A percentile compares a stretch with the other conserved stretches of the same genome.
Conservation (phyloP, 2,113 vertebrate genomes). For the Cisticola juncidis region DNA sequence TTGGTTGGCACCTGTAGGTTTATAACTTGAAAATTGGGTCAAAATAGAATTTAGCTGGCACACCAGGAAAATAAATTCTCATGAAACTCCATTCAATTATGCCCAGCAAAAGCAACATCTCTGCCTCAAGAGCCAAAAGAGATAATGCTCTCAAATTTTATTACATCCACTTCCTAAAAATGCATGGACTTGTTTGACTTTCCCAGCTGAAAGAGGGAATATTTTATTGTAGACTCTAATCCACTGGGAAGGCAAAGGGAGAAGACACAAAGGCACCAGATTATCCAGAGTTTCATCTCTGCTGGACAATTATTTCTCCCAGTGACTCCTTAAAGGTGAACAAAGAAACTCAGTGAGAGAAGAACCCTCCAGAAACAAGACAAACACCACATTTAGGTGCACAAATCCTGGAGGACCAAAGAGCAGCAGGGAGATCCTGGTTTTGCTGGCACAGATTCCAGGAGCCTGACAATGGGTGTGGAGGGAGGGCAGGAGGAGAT, state of each 20-base stretch:
- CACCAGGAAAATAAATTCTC: neutral
- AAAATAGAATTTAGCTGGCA: neutral
- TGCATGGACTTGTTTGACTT: neutral
- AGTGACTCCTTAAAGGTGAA: neutral
- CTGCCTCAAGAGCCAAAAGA: neutral
- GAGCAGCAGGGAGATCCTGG: neutral
- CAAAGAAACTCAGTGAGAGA: neutral
- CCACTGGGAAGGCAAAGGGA: neutral
- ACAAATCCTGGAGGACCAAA: neutral
- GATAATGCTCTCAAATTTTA: neutral
- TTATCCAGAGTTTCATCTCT: neutral
- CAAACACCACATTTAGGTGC: rapidly evolving
- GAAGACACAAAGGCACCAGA: neutral
- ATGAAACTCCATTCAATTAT: neutral
- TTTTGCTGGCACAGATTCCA: neutral
- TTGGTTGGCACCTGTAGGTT: neutral
- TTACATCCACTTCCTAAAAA: neutral
- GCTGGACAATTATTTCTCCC: neutral
- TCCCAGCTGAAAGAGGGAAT: neutral
- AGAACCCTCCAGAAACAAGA: neutral
- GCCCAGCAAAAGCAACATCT: neutral
- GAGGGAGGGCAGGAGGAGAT: neutral
- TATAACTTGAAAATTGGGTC: neutral
- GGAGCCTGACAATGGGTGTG: neutral
- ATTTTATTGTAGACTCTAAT: neutral